A percentile compares a stretch with the other conserved stretches of the same genome.
Evolutionary conservation across 1,140 invertebrate genomes (phyloP).

Genomic region (Temnothorax curvispinosus): DNA sequence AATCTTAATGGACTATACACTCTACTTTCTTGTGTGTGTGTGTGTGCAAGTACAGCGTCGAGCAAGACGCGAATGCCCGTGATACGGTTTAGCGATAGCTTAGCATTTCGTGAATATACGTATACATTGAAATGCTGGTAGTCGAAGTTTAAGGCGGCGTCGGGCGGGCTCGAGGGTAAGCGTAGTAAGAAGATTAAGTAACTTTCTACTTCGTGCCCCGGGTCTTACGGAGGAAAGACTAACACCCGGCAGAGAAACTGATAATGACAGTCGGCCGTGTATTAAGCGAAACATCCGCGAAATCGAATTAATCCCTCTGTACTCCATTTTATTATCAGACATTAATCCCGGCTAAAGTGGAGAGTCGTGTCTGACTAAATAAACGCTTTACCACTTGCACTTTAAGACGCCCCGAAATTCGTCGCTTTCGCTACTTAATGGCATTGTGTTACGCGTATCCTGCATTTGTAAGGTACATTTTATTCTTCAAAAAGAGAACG

Average conservation of each 20-base stretch:
- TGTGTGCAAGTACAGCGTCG: neutral
- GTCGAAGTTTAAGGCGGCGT: conserved; percentile 59
- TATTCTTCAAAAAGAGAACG: neutral
- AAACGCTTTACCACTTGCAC: conserved; percentile 43
- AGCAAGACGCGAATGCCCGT: conserved; percentile 7
- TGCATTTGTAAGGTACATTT: neutral
- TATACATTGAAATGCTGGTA: conserved; percentile 54
- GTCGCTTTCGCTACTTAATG: neutral
- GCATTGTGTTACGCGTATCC: neutral
- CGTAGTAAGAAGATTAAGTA: conserved; percentile 69
- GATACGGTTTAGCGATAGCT: conserved; percentile 53
- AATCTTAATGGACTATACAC: neutral
- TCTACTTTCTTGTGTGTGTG: conserved; percentile 2
- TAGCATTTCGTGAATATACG: conserved; percentile 45
- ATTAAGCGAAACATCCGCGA: conserved; percentile 59
- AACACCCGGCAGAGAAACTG: conserved; percentile 65
- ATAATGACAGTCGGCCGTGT: conserved; percentile 66
- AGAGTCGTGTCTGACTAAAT: conserved; percentile 55
- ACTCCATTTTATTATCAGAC: conserved; percentile 51
- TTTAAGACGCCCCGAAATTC: neutral
- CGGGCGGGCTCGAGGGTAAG: conserved; percentile 48
- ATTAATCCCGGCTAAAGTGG: conserved; percentile 55
- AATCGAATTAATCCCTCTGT: conserved; percentile 59
- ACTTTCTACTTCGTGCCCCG: conserved; percentile 61
- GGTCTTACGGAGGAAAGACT: conserved; percentile 61